Conservation (phyloP, 2,113 vertebrate genomes). For the Tetrao urogallus region DNA sequence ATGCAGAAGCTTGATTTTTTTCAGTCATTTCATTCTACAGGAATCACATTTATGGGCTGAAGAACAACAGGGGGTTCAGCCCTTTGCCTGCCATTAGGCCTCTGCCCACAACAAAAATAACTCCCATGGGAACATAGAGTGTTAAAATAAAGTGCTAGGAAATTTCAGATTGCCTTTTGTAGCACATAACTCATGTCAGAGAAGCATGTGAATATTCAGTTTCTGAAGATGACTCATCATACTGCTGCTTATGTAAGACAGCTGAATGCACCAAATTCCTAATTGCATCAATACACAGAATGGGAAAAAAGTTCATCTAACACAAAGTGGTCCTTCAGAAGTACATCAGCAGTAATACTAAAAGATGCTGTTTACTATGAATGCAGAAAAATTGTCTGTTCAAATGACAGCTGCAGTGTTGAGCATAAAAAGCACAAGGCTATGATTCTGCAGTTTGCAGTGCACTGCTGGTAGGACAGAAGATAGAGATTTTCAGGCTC, state of each 20-base stretch:
- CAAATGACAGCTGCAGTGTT: background rate
- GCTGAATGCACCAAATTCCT: background rate
- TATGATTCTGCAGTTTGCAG: background rate
- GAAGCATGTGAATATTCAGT: background rate
- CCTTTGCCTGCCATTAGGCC: fast-evolving
- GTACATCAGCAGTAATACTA: background rate
- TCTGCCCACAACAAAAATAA: background rate
- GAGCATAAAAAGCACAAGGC: background rate
- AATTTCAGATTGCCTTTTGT: background rate
- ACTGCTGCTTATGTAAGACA: slow-evolving; percentile 13
- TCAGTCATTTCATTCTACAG: background rate
- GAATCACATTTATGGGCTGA: background rate
- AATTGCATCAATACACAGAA: background rate
- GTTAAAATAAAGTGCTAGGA: background rate
- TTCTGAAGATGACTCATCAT: background rate
- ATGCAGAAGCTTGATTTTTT: background rate
- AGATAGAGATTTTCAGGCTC: background rate
- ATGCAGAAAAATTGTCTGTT: background rate
- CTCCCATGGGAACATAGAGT: background rate
- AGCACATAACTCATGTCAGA: background rate
- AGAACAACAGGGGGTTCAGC: background rate
- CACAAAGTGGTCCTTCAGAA: background rate
- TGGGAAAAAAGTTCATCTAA: background rate
- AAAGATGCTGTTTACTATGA: background rate
- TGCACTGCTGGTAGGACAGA: background rate